A percentile compares a stretch with the other conserved stretches of the same genome.
Evolutionary conservation across 2,797 vertebrate species (phyloP).

Genomic region (Glossophaga mutica): DNA sequence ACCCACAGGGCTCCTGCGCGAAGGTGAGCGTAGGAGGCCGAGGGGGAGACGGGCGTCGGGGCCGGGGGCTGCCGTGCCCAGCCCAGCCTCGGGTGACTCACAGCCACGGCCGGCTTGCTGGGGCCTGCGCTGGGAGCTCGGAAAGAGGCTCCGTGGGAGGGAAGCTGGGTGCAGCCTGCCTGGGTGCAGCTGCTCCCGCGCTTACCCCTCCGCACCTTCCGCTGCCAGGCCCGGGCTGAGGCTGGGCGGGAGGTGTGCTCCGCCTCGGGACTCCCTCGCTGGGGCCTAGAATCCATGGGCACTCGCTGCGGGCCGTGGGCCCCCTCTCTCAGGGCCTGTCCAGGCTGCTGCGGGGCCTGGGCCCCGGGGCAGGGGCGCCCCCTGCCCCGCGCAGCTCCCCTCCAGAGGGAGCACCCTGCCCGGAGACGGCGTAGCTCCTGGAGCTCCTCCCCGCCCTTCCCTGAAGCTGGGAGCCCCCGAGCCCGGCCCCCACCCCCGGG

Average conservation of each 20-base stretch:
- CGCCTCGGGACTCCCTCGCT: fast-evolving
- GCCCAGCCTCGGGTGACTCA: not conserved
- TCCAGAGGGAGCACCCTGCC: not conserved
- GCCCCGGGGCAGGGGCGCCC: not conserved
- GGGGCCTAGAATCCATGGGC: fast-evolving
- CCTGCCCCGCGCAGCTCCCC: not conserved
- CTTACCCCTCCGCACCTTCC: not conserved
- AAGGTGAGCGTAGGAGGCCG: not conserved
- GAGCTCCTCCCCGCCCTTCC: not conserved
- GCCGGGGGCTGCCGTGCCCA: not conserved
- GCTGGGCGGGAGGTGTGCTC: not conserved
- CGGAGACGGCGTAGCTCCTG: not conserved
- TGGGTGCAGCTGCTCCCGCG: not conserved
- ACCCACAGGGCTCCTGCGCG: no score
- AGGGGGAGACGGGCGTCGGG: not conserved
- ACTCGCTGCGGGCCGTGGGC: fast-evolving
- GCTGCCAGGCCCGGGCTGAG: not conserved
- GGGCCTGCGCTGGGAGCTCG: not conserved
- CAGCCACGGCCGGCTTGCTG: not conserved
- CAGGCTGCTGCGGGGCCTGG: not conserved
- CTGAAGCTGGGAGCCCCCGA: fast-evolving
- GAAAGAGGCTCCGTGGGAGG: not conserved
- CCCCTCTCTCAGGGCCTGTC: fast-evolving
- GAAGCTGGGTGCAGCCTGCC: not conserved
- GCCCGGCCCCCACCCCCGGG: not conserved